Evolutionary conservation across 2,113 vertebrate genomes (phyloP).

Genomic region (Eurypyga helias): DNA sequence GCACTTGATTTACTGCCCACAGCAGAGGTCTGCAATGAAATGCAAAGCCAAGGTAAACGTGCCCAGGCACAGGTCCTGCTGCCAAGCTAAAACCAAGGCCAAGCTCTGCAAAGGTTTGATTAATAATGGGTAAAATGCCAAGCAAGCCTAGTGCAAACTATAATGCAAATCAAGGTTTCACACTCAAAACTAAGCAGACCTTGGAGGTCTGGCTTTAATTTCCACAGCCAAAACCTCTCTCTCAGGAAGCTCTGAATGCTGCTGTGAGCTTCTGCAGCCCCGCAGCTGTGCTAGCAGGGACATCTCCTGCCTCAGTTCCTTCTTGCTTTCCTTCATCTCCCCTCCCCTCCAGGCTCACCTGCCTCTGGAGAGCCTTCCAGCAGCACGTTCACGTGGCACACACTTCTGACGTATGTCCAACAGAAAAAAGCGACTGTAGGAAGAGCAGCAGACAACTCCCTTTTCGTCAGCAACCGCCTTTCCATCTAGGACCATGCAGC

Average conservation of each 20-base stretch:
- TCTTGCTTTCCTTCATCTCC: background rate
- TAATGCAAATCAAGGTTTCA: background rate
- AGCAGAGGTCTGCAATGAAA: background rate
- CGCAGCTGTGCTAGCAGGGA: background rate
- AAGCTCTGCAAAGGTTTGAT: background rate
- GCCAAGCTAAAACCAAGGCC: background rate
- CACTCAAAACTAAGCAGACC: background rate
- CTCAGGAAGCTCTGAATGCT: background rate
- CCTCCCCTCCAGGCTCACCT: background rate
- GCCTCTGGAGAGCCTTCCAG: background rate
- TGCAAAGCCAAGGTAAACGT: background rate
- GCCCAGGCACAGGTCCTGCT: background rate
- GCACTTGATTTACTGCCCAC: background rate
- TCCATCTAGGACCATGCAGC: background rate
- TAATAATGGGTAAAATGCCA: background rate
- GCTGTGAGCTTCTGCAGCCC: background rate
- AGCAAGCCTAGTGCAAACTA: background rate
- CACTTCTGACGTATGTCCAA: background rate
- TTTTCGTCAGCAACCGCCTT: background rate
- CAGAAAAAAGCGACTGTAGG: background rate
- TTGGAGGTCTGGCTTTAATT: background rate
- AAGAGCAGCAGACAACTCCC: background rate
- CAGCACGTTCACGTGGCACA: rapidly evolving
- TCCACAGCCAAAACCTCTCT: background rate
- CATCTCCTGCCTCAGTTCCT: background rate